phyloP scores from a whole-genome alignment of 1,140 invertebrate species.

The Bombus soroeensis region DNA sequence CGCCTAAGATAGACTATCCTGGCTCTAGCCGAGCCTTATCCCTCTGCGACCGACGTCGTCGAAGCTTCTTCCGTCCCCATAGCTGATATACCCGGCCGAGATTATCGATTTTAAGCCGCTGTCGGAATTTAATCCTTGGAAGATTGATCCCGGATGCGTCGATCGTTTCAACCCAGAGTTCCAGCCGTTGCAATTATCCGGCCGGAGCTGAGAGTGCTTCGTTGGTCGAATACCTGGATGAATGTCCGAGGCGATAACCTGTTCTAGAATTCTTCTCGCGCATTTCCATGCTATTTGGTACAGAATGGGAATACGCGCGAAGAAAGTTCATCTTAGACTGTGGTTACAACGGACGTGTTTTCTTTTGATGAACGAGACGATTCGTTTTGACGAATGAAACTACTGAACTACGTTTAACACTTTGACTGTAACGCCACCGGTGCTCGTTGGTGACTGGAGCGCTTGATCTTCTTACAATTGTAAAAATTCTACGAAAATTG shows the following conservation, averaged over 20 bases:
- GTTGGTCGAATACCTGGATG: not conserved
- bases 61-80: not conserved
- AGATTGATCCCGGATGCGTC: slow-evolving; percentile 24
- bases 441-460: too few species aligned
- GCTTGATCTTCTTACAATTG: too few species aligned
- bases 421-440: too few species aligned
- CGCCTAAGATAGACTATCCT: slow-evolving; percentile 36
- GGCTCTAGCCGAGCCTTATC: slow-evolving; percentile 12
- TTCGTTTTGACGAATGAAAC: too few species aligned
- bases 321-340: too few species aligned
- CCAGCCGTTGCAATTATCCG: not conserved
- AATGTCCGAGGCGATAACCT: not conserved
- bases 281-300: too few species aligned
- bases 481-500: too few species aligned
- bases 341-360: too few species aligned
- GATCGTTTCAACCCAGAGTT: not conserved
- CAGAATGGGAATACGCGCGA: too few species aligned
- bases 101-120: slow-evolving; percentile 36
- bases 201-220: not conserved
- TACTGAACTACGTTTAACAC: too few species aligned
- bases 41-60: not conserved
- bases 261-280: not conserved
- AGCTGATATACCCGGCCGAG: not conserved
- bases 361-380: too few species aligned
- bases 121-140: slow-evolving; percentile 35